Base-by-base conservation (phyloP, 2,113 vertebrate genomes). In the Hepsetus odoe region DNA sequence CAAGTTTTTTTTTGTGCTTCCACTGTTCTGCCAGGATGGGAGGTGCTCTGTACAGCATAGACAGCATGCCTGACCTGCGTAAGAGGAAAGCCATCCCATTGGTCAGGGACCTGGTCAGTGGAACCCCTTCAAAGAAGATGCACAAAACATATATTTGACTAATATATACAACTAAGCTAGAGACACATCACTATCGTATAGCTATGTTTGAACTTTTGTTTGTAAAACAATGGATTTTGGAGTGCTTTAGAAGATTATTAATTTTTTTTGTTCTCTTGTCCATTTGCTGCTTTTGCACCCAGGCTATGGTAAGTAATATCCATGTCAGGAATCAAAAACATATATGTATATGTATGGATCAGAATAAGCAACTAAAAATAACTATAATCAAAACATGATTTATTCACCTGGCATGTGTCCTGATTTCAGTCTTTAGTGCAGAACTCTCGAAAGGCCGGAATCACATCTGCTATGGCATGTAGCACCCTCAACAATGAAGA, bases 1-100 rank as follows among this genome's bases (percentile, higher is more conserved):
- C 20, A 13, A 0, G 67, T 74, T 6, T 24, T n/a, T 38, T 22
- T 61, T 84, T 16, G 22, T 72, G 72, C 83, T 78, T 82, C 10
- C n/a, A 74, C 78, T 84, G 75, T 82, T 66, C 86, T 80, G 89
- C 69, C 89, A 98, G 97, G 85, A 94, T 96, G 79, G 97, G 96
- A 14, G 97, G 96, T 0, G 97, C 96, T 42, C 93, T 99, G 78
- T 98, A 97, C 91, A 98, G 98, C 89, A 99, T 99, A 79, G 97
- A 99, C 93, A 99, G 97, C 91, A 99, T 99, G 97, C 97, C 97
- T 1, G 97, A 99, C 90, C 96, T 99, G 74, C 94, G 96, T 74
- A 99, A 98, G 89, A 94, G 96, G 89, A 99, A 99, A 83, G 96
- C 96, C 55, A 95, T 98, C 81, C 96, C 97, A 56, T 89, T 98